Percentiles rank a stretch among this genome's conserved stretches.
Evolutionary conservation across 2,797 vertebrate genomes (phyloP).

Genomic region (Pterois miles): DNA sequence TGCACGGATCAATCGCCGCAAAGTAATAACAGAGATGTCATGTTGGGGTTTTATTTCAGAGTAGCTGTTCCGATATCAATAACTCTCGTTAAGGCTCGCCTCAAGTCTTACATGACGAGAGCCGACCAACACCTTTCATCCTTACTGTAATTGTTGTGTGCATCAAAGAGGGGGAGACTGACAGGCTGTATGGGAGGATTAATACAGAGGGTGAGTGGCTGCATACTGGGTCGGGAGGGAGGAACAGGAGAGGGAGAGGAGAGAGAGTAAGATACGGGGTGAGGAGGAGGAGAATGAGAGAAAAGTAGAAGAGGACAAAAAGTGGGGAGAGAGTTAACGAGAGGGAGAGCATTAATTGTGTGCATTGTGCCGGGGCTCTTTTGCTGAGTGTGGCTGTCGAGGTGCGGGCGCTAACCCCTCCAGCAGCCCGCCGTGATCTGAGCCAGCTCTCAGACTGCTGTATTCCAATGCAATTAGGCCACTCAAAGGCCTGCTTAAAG

Average conservation of each 20-base stretch:
- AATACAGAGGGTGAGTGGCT: slow-evolving; percentile 74
- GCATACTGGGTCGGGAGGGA: slow-evolving; percentile 46
- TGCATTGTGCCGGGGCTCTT: slow-evolving; percentile 79
- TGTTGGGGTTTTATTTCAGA: slow-evolving; percentile 57
- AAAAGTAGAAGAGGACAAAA: slow-evolving; percentile 72
- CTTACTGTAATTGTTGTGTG: slow-evolving; percentile 76
- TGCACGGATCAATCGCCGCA: slow-evolving; percentile 15
- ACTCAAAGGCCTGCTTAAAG: slow-evolving; percentile 95
- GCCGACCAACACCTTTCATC: slow-evolving; percentile 68
- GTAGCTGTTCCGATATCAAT: slow-evolving; percentile 63
- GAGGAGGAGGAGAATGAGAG: slow-evolving; percentile 46
- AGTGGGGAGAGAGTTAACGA: slow-evolving; percentile 81
- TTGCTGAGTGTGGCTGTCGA: slow-evolving; percentile 87
- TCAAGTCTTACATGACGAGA: slow-evolving; percentile 71
- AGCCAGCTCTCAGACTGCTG: slow-evolving; percentile 89
- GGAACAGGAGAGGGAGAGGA: slow-evolving; percentile 33
- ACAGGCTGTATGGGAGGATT: slow-evolving; percentile 75
- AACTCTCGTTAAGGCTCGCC: slow-evolving; percentile 49
- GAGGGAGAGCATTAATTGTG: slow-evolving; percentile 79
- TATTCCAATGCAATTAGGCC: slow-evolving; percentile 96
- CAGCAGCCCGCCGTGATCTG: slow-evolving; percentile 89
- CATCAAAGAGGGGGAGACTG: slow-evolving; percentile 76
- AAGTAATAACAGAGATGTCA: slow-evolving; percentile 51
- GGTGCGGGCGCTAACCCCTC: slow-evolving; percentile 89
- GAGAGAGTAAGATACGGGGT: slow-evolving; percentile 47